Evolutionary conservation across 2,888 invertebrate species (phyloP).

Genomic region (Leptinotarsa rubiginosa): DNA sequence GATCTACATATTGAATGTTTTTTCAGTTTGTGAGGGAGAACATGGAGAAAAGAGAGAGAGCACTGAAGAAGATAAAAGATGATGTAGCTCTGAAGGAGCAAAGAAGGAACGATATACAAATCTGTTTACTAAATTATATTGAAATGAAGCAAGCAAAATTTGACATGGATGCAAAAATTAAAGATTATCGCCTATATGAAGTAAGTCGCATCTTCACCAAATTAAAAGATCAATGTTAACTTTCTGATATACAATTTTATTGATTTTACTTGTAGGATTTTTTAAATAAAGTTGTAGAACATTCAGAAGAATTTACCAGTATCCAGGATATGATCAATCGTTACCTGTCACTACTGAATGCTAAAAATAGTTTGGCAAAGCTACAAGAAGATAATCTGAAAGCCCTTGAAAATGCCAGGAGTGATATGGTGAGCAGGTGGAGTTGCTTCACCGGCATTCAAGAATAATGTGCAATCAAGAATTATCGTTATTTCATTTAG

Average conservation of each 20-base stretch:
- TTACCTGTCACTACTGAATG: slow-evolving; percentile 73
- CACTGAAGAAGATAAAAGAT: slow-evolving; percentile 71
- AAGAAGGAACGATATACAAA: slow-evolving; percentile 66
- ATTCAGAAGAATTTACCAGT: slow-evolving; percentile 70
- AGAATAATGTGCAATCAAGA: slow-evolving; percentile 4
- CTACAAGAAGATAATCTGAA: slow-evolving; percentile 69
- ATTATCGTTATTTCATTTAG: too few relatives aligned
- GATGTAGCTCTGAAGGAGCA: slow-evolving; percentile 68
- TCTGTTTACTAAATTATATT: slow-evolving; percentile 25
- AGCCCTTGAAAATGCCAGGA: slow-evolving; percentile 70
- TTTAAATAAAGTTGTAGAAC: slow-evolving; percentile 70
- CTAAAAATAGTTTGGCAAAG: slow-evolving; percentile 70
- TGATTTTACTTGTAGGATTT: slow-evolving; percentile 66
- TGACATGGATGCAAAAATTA: slow-evolving; percentile 70
- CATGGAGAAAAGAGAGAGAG: slow-evolving; percentile 74
- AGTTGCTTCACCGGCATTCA: neutral
- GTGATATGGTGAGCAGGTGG: slow-evolving; percentile 66
- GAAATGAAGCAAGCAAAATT: slow-evolving; percentile 39
- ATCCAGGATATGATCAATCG: slow-evolving; percentile 74
- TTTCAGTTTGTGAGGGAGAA: slow-evolving; percentile 73
- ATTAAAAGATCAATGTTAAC: neutral
- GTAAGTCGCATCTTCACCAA: slow-evolving; percentile 54
- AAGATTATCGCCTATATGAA: slow-evolving; percentile 72
- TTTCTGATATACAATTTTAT: neutral
- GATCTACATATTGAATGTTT: neutral